Percentiles rank a stretch among this genome's conserved stretches.
Evolutionary conservation across 2,113 vertebrate genomes (phyloP).

Genomic region (Onychostoma macrolepis): DNA sequence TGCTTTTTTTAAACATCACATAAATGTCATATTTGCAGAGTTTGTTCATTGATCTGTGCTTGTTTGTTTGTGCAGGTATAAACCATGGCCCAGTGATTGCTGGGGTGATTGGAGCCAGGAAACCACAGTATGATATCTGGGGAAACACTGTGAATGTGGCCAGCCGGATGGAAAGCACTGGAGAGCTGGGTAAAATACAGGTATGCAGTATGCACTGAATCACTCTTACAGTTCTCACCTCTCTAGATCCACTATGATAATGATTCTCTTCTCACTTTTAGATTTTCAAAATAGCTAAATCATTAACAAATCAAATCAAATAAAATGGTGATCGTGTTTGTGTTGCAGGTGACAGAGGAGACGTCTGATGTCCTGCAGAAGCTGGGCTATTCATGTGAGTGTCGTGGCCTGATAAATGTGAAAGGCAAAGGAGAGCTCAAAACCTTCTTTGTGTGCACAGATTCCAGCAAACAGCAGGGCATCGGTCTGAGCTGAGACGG

Average conservation of each 20-base stretch:
- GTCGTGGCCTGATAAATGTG: constrained; percentile 91
- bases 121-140: constrained; percentile 99
- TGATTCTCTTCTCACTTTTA: neutral
- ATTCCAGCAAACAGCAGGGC: constrained; percentile 91
- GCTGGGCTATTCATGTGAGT: constrained; percentile 93
- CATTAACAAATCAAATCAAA: neutral
- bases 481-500: constrained; percentile 84
- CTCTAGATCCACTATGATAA: neutral
- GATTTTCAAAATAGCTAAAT: neutral
- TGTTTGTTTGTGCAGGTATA: constrained; percentile 79
- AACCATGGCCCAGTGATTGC: constrained; percentile 96
- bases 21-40: neutral
- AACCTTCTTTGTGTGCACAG: constrained; percentile 96
- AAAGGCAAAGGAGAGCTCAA: constrained; percentile 96
- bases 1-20: neutral
- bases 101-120: constrained; percentile 96
- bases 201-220: constrained; percentile 65
- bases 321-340: neutral
- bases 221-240: neutral
- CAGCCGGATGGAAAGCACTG: constrained; percentile 96
- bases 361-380: constrained; percentile 83
- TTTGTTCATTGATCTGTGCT: neutral
- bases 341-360: constrained; percentile 90
- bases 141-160: constrained; percentile 97
- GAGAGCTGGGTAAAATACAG: constrained; percentile 96